These are phyloP conservation scores for Gila robusta DNA, from an alignment of 2,797 vertebrate species.

Conservation along the genomic window DNA sequence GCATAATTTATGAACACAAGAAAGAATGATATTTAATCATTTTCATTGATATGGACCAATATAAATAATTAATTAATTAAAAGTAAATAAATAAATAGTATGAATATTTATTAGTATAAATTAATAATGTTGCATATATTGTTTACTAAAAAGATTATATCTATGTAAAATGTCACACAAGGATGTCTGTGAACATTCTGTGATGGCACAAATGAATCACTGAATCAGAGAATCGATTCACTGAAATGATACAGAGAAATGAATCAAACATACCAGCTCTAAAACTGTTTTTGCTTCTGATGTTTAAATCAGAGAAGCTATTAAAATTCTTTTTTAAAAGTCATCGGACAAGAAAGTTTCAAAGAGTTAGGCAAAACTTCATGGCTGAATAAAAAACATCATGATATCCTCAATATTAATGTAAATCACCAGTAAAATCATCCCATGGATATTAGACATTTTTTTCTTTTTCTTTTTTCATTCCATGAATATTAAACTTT, in stretches of 20 bases:
- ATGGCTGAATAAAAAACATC: not conserved
- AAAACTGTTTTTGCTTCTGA: not conserved
- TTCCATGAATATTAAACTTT: not conserved
- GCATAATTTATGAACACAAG: not conserved
- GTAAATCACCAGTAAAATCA: not conserved
- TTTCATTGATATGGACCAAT: not conserved
- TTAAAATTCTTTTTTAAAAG: not conserved
- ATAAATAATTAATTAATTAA: not conserved
- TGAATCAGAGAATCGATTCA: not conserved
- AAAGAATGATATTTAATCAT: not conserved
- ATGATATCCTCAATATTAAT: not conserved
- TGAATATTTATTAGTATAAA: not conserved
- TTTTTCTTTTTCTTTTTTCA: no score
- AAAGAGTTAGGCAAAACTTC: not conserved
- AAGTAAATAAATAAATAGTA: no score
- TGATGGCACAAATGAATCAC: not conserved
- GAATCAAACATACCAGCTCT: not conserved
- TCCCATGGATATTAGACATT: not conserved
- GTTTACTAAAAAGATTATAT: no score
- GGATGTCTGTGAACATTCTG: not conserved
- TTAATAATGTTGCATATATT: not conserved
- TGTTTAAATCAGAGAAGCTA: not conserved
- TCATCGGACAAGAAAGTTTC: not conserved
- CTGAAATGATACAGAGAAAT: not conserved
- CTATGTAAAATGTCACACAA: not conserved